These are phyloP conservation scores for Eueides isabella DNA, from an alignment of 1,140 invertebrate genomes.

Conservation along the genomic window DNA sequence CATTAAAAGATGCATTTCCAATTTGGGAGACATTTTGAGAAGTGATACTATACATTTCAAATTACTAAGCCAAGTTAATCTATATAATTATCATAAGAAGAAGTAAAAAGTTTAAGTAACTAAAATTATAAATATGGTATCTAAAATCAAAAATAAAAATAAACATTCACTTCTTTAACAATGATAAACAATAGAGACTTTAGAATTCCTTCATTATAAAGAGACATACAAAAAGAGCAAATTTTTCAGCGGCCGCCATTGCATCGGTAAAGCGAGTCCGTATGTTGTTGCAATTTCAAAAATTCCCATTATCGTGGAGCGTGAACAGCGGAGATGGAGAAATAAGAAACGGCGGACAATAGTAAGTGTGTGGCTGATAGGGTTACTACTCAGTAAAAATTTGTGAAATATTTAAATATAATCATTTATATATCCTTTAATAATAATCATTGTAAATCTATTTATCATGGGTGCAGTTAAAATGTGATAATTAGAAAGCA, in stretches of 20 bases:
- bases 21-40: no score
- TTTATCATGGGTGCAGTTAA: no score
- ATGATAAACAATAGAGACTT: constrained; percentile 30
- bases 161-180: constrained; percentile 14
- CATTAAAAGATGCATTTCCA: no score
- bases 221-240: constrained; percentile 52
- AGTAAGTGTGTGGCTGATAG: constrained; percentile 39
- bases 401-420: background rate
- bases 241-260: constrained; percentile 56
- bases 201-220: constrained; percentile 22
- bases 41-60: no score
- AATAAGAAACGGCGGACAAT: constrained; percentile 66
- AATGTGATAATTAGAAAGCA: no score
- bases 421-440: background rate
- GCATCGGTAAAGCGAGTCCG: constrained; percentile 50
- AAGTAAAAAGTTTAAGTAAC: no score
- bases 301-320: constrained; percentile 66
- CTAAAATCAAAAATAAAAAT: constrained; percentile 14
- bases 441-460: background rate
- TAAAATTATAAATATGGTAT: background rate
- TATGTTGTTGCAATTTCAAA: constrained; percentile 78
- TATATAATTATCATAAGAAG: no score
- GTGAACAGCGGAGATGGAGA: constrained; percentile 48
- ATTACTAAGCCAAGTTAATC: no score
- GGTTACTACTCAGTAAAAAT: constrained; percentile 20